These are phyloP conservation scores for Ceratina japonica DNA, from an alignment of 1,140 invertebrate genomes.

Conservation along the genomic window DNA sequence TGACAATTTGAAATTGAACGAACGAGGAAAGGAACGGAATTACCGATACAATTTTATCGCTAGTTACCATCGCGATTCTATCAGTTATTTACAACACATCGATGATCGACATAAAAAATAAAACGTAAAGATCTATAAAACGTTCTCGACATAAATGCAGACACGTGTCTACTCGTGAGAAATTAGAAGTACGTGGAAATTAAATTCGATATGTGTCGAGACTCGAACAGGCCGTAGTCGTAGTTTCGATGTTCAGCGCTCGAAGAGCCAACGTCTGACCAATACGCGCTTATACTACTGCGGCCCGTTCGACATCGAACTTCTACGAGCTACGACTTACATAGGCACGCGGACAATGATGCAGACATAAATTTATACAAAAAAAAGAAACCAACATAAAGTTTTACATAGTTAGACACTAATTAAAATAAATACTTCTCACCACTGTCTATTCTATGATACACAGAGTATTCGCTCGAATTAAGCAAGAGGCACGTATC, in stretches of 20 bases:
- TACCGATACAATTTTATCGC: slow-evolving; percentile 16
- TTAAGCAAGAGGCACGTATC: slow-evolving; percentile 50
- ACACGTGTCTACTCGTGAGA: slow-evolving; percentile 16
- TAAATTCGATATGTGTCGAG: background rate
- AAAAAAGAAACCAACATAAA: slow-evolving; percentile 22
- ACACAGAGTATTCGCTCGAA: slow-evolving; percentile 61
- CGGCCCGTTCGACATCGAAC: slow-evolving; percentile 23
- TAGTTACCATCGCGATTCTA: slow-evolving; percentile 5
- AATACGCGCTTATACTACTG: background rate
- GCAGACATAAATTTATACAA: slow-evolving; percentile 13
- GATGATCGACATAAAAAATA: slow-evolving; percentile 39
- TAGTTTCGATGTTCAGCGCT: background rate
- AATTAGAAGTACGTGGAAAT: background rate
- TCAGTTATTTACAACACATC: slow-evolving; percentile 57
- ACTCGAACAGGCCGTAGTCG: background rate
- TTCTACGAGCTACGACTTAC: background rate
- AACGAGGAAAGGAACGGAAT: background rate
- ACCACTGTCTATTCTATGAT: slow-evolving; percentile 53
- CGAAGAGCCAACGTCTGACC: background rate
- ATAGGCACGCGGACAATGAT: slow-evolving; percentile 24
- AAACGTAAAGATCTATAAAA: background rate
- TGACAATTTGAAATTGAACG: slow-evolving; percentile 10
- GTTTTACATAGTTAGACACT: background rate
- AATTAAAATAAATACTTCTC: slow-evolving; percentile 33
- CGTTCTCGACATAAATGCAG: slow-evolving; percentile 11